Conservation (phyloP, 1,140 invertebrate genomes). For the Drosophila lini region DNA sequence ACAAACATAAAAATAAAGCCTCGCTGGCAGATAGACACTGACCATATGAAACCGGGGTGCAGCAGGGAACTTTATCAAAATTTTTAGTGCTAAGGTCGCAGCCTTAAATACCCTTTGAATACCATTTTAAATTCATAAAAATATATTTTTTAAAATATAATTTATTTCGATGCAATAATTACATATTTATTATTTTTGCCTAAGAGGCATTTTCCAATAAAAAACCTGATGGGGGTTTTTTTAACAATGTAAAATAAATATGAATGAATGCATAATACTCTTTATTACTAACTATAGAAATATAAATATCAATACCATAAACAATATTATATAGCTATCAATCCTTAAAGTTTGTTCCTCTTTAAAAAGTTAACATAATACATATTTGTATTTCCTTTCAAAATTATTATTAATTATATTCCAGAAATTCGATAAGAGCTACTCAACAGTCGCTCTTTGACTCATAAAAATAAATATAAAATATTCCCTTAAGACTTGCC, state of each 20-base stretch:
- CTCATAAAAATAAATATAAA: no score
- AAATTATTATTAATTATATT: background rate
- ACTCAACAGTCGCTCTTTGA: background rate
- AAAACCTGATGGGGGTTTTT: background rate
- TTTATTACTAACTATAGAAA: background rate
- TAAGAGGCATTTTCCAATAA: background rate
- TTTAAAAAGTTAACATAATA: background rate
- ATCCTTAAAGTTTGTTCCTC: background rate
- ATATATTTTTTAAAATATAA: background rate
- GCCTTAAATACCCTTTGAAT: background rate
- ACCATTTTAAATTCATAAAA: background rate
- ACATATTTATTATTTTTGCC: background rate
- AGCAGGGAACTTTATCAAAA: background rate
- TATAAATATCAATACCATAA: no score
- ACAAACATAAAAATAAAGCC: slow-evolving; percentile 48
- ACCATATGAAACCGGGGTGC: slow-evolving; percentile 23
- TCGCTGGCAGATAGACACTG: slow-evolving; percentile 50
- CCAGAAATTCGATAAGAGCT: background rate
- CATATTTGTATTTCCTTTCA: background rate
- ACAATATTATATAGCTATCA: no score
- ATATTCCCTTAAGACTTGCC: background rate
- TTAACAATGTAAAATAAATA: background rate
- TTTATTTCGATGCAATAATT: background rate
- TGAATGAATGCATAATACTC: background rate
- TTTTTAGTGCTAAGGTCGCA: background rate